Base-by-base conservation (phyloP, 1,140 invertebrate genomes). In the Drosophila nigromelanica region DNA sequence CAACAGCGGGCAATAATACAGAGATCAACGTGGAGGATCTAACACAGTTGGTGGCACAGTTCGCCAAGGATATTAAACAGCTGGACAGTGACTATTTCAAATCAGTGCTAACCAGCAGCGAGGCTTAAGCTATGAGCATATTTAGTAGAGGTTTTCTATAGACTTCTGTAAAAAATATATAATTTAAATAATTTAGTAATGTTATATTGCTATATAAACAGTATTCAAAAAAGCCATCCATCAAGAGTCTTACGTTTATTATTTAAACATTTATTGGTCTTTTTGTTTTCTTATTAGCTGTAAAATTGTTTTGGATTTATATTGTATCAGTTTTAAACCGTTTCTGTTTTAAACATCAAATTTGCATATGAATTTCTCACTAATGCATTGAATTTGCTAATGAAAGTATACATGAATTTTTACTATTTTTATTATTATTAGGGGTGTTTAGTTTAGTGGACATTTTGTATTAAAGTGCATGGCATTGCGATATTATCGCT, bases 11-110 rank as follows among this genome's bases (percentile, higher is more conserved):
- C 10, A 91, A 91, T 43, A 91, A 91, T 61, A 75, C 80, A 10
- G 85, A 91, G 12, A 91, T 91, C 3, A 90, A 91, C 63, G 87
- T 83, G 24, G 78, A 78, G 42, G 90, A 91, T 51, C 60, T 91
- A 18, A 90, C 78, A 24, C 63, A 78, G 50, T 59, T 91, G 58
- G 90, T 91, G 0, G 79, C 83, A 30, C 52, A 90, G 48, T 89
- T 91, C 66, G 68, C 89, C 11, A 71, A 77, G 15, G 90, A 91
- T 66, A 91, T 91, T 12, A 80, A 85, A 18, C 52, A 91, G 48
- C 50, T 91, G 56, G 89, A 90, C 37, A 90, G 87, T 42, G 79
- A 87, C 69, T 90, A 90, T 33, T 90, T 90, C 15, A 83, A 80
- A 33, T 61, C 82, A 0, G 79, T 90, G 7, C 39, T 89, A 30